Base-by-base conservation (phyloP, 2,113 vertebrate species). In the Lathamus discolor region DNA sequence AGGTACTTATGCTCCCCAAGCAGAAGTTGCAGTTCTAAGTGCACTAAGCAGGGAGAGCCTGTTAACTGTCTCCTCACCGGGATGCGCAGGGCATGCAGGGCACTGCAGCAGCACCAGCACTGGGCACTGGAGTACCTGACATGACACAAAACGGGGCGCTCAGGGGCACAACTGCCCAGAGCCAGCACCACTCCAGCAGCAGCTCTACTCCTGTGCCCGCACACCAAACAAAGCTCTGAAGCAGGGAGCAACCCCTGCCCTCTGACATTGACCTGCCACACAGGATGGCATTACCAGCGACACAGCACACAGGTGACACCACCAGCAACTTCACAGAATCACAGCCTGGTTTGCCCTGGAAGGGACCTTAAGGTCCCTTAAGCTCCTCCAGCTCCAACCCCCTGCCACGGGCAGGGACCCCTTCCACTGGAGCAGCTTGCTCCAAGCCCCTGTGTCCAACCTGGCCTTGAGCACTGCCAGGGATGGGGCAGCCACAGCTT, bases 111-210 rank as follows among this genome's bases (percentile, higher is more conserved):
- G 66, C 25, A 5, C 35, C 1, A 0, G 31, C 23, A 6, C 33
- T 1, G 0, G 18, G 59, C 48, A 8, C 37, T 0, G 29, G 25
- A 68, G 31, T 7, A 18, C 57, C 27, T 1, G 1, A 5, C 20
- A 4, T 0, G 7, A 64, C 43, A 18, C 0, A 0, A 6, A 66
- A 10, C 0, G 0, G 1, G 2, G 24, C 0, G 0, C 61, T 23
- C 12, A 7, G 2, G 2, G 2, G 44, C 57, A 20, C 2, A 0
- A 31, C 59, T 19, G 51, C 67, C 69, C 68, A 25, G 72, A 37
- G 10, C 2, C 2, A 0, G 49, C 33, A 4, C 25, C 49, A 73
- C 41, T 46, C 0, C 0, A 27, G 59, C 48, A 49, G n/a, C 64
- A 46, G 69, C 78, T 37, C 27, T 5, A 0, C 27, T 27, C 19